Evolutionary conservation across 2,797 vertebrate species (phyloP).

Genomic region (Dendrocincla tyrannina): DNA sequence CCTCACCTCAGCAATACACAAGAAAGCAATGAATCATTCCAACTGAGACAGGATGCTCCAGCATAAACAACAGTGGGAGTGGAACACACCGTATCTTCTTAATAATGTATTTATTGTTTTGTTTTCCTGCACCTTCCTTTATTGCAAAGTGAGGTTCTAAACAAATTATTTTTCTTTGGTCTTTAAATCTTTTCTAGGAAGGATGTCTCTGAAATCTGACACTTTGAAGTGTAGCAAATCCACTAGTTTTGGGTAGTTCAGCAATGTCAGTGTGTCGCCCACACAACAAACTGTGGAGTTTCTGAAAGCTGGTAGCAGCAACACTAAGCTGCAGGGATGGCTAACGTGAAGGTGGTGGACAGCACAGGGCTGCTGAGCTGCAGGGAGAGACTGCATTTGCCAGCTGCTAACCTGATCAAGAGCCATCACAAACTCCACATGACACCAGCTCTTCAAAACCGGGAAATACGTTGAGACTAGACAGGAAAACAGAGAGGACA

Average conservation of each 20-base stretch:
- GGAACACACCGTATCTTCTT: not conserved
- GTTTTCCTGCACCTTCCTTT: not conserved
- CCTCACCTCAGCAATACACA: not conserved
- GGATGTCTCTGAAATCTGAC: not conserved
- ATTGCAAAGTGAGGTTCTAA: not conserved
- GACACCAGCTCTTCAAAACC: not conserved
- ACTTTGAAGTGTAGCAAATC: not conserved
- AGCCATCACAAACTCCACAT: not conserved
- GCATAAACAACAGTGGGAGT: not conserved
- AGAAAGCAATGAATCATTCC: not conserved
- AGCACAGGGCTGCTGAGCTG: not conserved
- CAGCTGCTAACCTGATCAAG: not conserved
- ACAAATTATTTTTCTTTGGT: not conserved
- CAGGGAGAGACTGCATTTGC: not conserved
- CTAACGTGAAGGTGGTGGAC: not conserved
- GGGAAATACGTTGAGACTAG: not conserved
- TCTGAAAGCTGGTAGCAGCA: not conserved
- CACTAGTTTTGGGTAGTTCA: not conserved
- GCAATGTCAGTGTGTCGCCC: not conserved
- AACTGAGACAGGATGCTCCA: not conserved
- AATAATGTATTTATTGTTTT: not conserved
- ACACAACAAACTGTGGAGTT: not conserved
- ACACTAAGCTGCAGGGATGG: not conserved
- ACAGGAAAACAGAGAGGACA: not conserved
- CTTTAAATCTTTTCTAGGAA: not conserved